These are phyloP conservation scores for Drosophila littoralis DNA, from an alignment of 1,140 invertebrate species.

Conservation along the genomic window DNA sequence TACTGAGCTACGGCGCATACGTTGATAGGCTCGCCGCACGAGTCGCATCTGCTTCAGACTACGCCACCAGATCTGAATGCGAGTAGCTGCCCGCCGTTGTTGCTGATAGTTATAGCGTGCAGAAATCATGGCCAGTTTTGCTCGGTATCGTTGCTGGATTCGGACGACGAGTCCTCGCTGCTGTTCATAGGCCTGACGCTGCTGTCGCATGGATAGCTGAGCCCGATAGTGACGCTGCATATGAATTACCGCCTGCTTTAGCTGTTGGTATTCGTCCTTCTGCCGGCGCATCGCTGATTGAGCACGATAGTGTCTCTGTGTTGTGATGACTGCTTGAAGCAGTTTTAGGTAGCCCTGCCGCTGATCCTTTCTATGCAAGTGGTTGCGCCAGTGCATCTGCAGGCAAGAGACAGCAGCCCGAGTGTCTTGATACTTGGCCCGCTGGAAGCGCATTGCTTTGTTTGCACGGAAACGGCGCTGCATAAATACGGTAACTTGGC, in stretches of 20 bases:
- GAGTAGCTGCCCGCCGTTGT: slow-evolving; percentile 35
- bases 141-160: slow-evolving; percentile 54
- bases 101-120: slow-evolving; percentile 33
- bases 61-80: slow-evolving; percentile 77
- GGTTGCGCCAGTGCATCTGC: slow-evolving; percentile 84
- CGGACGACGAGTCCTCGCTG: slow-evolving; percentile 57
- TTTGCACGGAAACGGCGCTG: slow-evolving; percentile 85
- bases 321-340: slow-evolving; percentile 34
- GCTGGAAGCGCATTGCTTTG: slow-evolving; percentile 56
- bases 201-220: slow-evolving; percentile 45
- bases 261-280: slow-evolving; percentile 12
- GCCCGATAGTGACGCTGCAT: slow-evolving; percentile 61
- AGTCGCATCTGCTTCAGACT: slow-evolving; percentile 53
- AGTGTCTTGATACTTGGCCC: slow-evolving; percentile 69
- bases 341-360: slow-evolving; percentile 37
- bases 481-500: slow-evolving; percentile 75
- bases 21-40: slow-evolving; percentile 56
- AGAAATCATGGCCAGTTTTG: slow-evolving; percentile 53
- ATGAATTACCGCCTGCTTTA: slow-evolving; percentile 23
- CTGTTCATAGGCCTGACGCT: slow-evolving; percentile 42
- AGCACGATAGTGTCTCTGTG: slow-evolving; percentile 58
- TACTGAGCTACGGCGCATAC: slow-evolving; percentile 52
- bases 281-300: slow-evolving; percentile 42
- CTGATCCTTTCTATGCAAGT: slow-evolving; percentile 54
- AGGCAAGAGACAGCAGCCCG: slow-evolving; percentile 73